Evolutionary conservation across 2,113 vertebrate species (phyloP).

Genomic region (Emberiza fucata): DNA sequence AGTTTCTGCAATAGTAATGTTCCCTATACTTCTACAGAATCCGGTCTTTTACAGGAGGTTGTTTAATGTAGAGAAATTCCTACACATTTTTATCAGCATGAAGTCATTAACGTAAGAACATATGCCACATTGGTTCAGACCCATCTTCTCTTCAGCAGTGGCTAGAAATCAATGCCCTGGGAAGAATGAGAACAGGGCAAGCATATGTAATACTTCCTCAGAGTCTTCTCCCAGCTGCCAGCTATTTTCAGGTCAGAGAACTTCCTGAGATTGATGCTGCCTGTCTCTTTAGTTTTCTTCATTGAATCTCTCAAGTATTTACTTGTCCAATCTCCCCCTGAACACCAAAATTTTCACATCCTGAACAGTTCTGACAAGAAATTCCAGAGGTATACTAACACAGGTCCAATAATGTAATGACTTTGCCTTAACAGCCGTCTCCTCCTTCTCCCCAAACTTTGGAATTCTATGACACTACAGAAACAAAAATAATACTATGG

Average conservation of each 20-base stretch:
- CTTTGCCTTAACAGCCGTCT: neutral
- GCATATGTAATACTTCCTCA: conserved; percentile 49
- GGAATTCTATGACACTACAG: neutral
- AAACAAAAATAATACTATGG: neutral
- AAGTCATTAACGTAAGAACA: conserved; percentile 57
- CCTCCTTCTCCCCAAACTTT: neutral
- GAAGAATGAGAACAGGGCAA: conserved; percentile 50
- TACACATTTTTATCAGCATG: conserved; percentile 26
- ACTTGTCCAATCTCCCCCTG: neutral
- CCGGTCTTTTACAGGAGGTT: neutral
- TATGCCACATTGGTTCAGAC: conserved; percentile 39
- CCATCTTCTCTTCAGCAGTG: conserved; percentile 43
- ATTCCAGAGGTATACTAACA: neutral
- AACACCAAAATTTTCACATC: neutral
- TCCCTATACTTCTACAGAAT: neutral
- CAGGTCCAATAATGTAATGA: neutral
- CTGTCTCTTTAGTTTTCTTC: conserved; percentile 30
- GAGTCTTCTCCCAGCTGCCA: conserved; percentile 52
- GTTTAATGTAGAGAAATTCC: conserved; percentile 32
- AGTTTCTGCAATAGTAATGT: neutral
- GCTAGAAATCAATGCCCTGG: conserved; percentile 50
- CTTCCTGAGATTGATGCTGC: conserved; percentile 46
- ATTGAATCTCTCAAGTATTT: neutral
- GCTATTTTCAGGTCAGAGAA: conserved; percentile 58
- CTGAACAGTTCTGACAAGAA: neutral